Conservation (phyloP, 1,140 invertebrate genomes). For the Drosophila biarmipes region DNA sequence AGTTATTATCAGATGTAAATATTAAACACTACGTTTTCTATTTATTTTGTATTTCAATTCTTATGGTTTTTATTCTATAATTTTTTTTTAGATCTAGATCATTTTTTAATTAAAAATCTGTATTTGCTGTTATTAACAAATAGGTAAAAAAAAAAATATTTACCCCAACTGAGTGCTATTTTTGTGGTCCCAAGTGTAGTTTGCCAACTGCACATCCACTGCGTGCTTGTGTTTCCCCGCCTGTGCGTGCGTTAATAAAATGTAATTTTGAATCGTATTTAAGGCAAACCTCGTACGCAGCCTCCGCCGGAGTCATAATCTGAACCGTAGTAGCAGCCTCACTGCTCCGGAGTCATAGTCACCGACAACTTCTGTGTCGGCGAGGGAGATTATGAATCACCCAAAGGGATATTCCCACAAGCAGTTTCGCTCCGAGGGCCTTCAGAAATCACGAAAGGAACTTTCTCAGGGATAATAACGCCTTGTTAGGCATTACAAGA, state of each 20-base stretch:
- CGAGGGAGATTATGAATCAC: constrained; percentile 35
- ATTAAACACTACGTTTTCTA: too few relatives aligned
- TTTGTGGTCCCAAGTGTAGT: background rate
- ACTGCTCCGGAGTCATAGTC: constrained; percentile 22
- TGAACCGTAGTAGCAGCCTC: constrained; percentile 5
- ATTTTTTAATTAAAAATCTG: too few relatives aligned
- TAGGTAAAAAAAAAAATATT: background rate
- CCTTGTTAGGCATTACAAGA: background rate
- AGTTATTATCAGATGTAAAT: too few relatives aligned
- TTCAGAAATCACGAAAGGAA: background rate
- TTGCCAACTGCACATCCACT: constrained; percentile 2
- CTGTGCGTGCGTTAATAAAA: constrained; percentile 72
- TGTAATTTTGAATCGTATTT: constrained; percentile 76
- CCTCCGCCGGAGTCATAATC: constrained; percentile 19
- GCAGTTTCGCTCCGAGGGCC: background rate
- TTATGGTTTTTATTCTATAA: too few relatives aligned
- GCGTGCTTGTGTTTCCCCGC: constrained; percentile 21
- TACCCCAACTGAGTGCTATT: constrained; percentile 2
- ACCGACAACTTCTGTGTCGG: constrained; percentile 33
- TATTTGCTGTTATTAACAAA: too few relatives aligned
- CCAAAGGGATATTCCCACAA: constrained; percentile 18
- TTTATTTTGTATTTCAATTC: too few relatives aligned
- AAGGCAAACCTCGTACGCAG: constrained; percentile 61
- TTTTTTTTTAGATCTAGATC: too few relatives aligned
- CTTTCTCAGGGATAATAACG: background rate